Conservation (phyloP, 1,140 invertebrate genomes). For the Linepithema humile region DNA sequence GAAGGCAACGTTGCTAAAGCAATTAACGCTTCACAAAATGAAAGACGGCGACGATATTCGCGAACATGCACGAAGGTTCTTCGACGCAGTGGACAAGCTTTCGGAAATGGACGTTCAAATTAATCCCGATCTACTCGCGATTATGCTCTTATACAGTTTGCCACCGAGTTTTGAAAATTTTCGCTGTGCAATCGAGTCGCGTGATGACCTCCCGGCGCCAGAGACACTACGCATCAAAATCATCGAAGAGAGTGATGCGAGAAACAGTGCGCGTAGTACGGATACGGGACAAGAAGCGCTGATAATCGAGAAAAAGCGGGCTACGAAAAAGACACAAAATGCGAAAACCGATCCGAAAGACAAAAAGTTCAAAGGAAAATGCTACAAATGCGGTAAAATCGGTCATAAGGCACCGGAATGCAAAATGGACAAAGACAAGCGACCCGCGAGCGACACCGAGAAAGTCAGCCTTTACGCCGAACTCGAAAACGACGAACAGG, state of each 20-base stretch:
- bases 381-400: constrained; percentile 37
- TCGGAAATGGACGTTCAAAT: neutral
- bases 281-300: neutral
- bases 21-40: neutral
- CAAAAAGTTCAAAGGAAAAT: neutral
- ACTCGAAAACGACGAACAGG: neutral
- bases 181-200: neutral
- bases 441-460: neutral
- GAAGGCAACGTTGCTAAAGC: neutral
- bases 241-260: neutral
- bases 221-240: neutral
- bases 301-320: neutral
- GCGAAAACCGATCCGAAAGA: neutral
- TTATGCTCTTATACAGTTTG: constrained; percentile 19
- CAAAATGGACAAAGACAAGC: constrained; percentile 9
- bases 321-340: neutral
- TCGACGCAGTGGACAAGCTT: neutral
- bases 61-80: neutral
- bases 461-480: neutral
- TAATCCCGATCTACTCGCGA: neutral
- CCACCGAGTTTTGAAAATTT: constrained; percentile 3
- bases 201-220: neutral
- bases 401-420: constrained; percentile 37
- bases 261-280: neutral
- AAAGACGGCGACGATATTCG: neutral